Percentiles rank a stretch among this genome's conserved stretches.
These are phyloP conservation scores for Manduca sexta DNA, from an alignment of 1,140 invertebrate genomes.

Conservation along the genomic window DNA sequence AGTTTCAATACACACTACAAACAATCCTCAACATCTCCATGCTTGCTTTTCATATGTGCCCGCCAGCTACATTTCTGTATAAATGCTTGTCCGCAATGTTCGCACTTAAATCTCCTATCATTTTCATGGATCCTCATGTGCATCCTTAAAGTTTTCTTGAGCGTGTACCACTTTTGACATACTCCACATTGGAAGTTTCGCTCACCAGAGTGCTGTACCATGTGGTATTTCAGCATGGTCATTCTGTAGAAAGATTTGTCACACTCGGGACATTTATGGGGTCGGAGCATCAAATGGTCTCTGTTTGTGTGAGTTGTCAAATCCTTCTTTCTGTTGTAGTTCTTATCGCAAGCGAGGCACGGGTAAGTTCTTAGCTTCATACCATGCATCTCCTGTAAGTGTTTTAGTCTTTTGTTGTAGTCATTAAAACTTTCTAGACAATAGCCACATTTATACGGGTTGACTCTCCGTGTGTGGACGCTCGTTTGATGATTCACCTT, in stretches of 20 bases:
- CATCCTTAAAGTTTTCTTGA: slow-evolving; percentile 57
- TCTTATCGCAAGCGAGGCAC: slow-evolving; percentile 13
- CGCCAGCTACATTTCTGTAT: slow-evolving; percentile 26
- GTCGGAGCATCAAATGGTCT: slow-evolving; percentile 13
- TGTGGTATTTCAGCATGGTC: slow-evolving; percentile 49
- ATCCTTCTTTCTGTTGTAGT: not conserved
- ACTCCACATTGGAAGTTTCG: slow-evolving; percentile 68
- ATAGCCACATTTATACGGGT: slow-evolving; percentile 6
- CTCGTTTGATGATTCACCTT: not conserved
- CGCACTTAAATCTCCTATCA: slow-evolving; percentile 40
- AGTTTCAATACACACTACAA: no score
- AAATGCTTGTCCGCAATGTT: slow-evolving; percentile 23
- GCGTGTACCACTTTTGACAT: slow-evolving; percentile 75
- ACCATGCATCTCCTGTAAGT: slow-evolving; percentile 11
- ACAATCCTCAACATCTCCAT: slow-evolving; percentile 1
- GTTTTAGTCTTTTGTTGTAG: slow-evolving; percentile 3
- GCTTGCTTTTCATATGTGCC: slow-evolving; percentile 21
- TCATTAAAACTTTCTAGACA: slow-evolving; percentile 12
- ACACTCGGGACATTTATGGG: slow-evolving; percentile 19
- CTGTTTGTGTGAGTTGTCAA: slow-evolving; percentile 5
- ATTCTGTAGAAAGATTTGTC: slow-evolving; percentile 24
- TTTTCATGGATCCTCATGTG: slow-evolving; percentile 70
- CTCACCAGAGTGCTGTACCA: slow-evolving; percentile 73
- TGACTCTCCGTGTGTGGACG: not conserved
- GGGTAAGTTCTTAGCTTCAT: not conserved